Conservation (phyloP, 2,888 invertebrate species). For the Lymantria dispar region DNA sequence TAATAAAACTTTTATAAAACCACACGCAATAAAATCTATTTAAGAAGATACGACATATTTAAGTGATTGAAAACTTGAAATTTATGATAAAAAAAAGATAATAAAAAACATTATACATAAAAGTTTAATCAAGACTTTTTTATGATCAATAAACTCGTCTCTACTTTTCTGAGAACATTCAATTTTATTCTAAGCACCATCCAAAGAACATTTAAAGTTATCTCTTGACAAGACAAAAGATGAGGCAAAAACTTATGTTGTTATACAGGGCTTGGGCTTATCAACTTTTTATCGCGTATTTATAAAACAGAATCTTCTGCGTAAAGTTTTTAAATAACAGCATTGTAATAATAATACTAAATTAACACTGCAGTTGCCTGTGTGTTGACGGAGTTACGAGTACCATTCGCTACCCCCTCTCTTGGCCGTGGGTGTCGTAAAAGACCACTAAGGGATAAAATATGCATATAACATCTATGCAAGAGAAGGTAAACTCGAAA, state of each 20-base stretch:
- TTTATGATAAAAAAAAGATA: neutral
- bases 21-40: too few relatives aligned
- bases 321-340: neutral
- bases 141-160: neutral
- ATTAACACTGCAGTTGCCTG: too few relatives aligned
- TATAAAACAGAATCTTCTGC: neutral
- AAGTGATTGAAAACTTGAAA: too few relatives aligned
- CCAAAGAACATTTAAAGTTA: conserved; percentile 1
- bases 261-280: neutral
- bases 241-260: conserved; percentile 1
- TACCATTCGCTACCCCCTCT: too few relatives aligned
- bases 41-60: too few relatives aligned
- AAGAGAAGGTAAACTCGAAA: too few relatives aligned
- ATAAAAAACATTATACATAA: neutral
- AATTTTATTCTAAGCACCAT: neutral
- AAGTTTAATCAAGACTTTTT: neutral
- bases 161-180: neutral
- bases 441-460: too few relatives aligned
- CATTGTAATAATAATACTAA: neutral
- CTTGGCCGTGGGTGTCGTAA: too few relatives aligned
- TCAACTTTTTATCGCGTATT: neutral
- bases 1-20: too few relatives aligned
- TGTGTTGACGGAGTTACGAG: too few relatives aligned
- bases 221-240: conserved; percentile 1
- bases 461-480: too few relatives aligned